These are phyloP conservation scores for Nixonia krombeini DNA, from an alignment of 1,140 invertebrate species.

Conservation along the genomic window DNA sequence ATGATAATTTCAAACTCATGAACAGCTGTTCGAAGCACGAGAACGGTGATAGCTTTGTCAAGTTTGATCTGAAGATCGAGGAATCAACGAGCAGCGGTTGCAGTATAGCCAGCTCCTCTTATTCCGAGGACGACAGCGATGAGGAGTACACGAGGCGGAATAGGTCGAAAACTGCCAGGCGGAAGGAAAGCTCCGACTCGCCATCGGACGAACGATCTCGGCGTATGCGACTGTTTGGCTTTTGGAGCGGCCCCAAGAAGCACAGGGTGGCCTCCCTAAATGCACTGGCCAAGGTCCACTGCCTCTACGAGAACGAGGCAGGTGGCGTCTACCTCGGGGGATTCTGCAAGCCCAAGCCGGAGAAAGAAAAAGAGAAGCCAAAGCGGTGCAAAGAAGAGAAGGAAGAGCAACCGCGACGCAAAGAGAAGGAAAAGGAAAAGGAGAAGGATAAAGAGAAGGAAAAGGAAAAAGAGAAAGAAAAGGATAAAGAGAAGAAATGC, in stretches of 20 bases:
- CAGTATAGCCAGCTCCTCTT: slow-evolving; percentile 43
- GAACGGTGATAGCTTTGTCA: slow-evolving; percentile 45
- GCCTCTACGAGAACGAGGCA: slow-evolving; percentile 90
- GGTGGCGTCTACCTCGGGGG: slow-evolving; percentile 78
- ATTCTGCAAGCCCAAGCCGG: slow-evolving; percentile 69
- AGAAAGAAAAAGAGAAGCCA: slow-evolving; percentile 60
- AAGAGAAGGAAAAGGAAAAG: slow-evolving; percentile 46
- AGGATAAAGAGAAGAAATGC: slow-evolving; percentile 23
- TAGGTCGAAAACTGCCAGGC: slow-evolving; percentile 22
- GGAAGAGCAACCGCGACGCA: slow-evolving; percentile 44
- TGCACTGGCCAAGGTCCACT: slow-evolving; percentile 92
- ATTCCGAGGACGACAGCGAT: slow-evolving; percentile 58
- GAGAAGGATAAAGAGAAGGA: slow-evolving; percentile 59
- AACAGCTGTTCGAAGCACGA: slow-evolving; percentile 39
- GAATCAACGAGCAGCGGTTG: slow-evolving; percentile 48
- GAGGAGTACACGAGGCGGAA: slow-evolving; percentile 33
- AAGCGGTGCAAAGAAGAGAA: slow-evolving; percentile 56
- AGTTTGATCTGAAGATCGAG: slow-evolving; percentile 62
- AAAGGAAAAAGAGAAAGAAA: slow-evolving; percentile 24
- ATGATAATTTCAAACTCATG: slow-evolving; percentile 36
- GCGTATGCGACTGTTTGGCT: slow-evolving; percentile 72
- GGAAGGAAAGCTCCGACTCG: slow-evolving; percentile 54
- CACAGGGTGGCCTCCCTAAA: slow-evolving; percentile 90
- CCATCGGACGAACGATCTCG: slow-evolving; percentile 64
- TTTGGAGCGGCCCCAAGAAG: slow-evolving; percentile 81